These are phyloP conservation scores for Bombyx mori DNA, from an alignment of 1,140 invertebrate species.

Conservation along the genomic window DNA sequence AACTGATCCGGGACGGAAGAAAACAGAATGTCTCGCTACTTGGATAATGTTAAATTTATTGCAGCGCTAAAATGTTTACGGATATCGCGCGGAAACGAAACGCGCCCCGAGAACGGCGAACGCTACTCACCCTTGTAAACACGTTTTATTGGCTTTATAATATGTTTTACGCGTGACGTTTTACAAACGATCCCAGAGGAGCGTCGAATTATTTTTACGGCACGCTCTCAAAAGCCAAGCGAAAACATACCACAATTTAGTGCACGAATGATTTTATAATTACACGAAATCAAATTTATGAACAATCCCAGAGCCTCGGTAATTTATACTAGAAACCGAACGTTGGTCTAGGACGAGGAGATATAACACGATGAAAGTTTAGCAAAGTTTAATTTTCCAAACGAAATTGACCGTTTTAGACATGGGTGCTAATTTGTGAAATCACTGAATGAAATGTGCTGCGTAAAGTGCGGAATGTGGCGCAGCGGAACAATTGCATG, in stretches of 20 bases:
- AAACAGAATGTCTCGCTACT: slow-evolving; percentile 67
- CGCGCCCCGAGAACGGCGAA: slow-evolving; percentile 32
- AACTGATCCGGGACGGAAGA: slow-evolving; percentile 63
- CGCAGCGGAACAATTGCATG: slow-evolving; percentile 53
- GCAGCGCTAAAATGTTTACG: slow-evolving; percentile 69
- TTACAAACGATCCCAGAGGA: slow-evolving; percentile 68
- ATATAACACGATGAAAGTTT: too few relatives aligned
- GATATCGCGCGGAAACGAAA: slow-evolving; percentile 54
- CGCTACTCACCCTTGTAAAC: slow-evolving; percentile 68
- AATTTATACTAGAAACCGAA: too few relatives aligned
- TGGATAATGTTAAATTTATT: slow-evolving; percentile 70
- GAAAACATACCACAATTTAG: slow-evolving; percentile 57
- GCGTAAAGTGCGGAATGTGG: slow-evolving; percentile 52
- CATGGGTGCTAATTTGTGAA: slow-evolving; percentile 31
- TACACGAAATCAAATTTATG: slow-evolving; percentile 20
- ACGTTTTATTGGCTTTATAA: slow-evolving; percentile 72
- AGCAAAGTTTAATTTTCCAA: slow-evolving; percentile 8
- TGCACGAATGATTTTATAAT: slow-evolving; percentile 62
- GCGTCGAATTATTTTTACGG: slow-evolving; percentile 69
- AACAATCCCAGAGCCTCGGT: too few relatives aligned
- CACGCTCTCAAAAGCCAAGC: slow-evolving; percentile 49
- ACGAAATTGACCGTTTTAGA: too few relatives aligned
- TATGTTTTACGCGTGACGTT: slow-evolving; percentile 72
- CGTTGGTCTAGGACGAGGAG: too few relatives aligned
- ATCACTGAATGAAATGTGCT: slow-evolving; percentile 57